phyloP scores from a whole-genome alignment of 2,888 invertebrate genomes.

The Platerodrilus igneus region DNA sequence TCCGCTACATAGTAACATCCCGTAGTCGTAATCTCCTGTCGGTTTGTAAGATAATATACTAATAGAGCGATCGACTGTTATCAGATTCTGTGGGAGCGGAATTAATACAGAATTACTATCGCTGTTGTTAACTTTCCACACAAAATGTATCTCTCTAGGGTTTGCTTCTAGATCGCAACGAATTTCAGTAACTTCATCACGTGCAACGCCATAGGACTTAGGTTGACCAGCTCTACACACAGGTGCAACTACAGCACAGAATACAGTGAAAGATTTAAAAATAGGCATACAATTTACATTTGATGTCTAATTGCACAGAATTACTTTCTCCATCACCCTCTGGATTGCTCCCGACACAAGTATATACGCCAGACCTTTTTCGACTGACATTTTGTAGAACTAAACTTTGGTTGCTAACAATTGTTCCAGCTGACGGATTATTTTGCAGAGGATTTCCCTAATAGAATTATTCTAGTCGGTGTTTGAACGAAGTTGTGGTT shows the following conservation, averaged over 20 bases:
- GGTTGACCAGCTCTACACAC: conserved; percentile 66
- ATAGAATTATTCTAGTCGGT: conserved; percentile 23
- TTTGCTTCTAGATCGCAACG: conserved; percentile 73
- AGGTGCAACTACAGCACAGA: conserved; percentile 57
- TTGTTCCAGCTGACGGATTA: conserved; percentile 73
- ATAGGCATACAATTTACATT: conserved; percentile 76
- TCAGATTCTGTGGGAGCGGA: conserved; percentile 52
- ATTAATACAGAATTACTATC: conserved; percentile 63
- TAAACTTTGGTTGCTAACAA: conserved; percentile 83
- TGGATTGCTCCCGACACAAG: conserved; percentile 81
- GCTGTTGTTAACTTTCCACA: conserved; percentile 74
- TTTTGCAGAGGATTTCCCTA: conserved; percentile 75
- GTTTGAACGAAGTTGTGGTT: conserved; percentile 8
- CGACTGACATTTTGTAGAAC: conserved; percentile 82
- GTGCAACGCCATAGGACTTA: conserved; percentile 66
- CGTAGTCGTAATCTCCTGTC: conserved; percentile 69
- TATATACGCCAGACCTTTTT: conserved; percentile 74
- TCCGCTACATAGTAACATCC: conserved; percentile 70
- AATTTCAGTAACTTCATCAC: conserved; percentile 63
- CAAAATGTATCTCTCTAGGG: conserved; percentile 62
- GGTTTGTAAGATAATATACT: conserved; percentile 67
- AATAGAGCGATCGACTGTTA: conserved; percentile 57
- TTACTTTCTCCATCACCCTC: conserved; percentile 88
- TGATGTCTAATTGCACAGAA: conserved; percentile 74
- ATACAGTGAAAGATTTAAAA: neutral